Conservation (phyloP, 2,797 vertebrate genomes). For the Ctenosaura bakeri region DNA sequence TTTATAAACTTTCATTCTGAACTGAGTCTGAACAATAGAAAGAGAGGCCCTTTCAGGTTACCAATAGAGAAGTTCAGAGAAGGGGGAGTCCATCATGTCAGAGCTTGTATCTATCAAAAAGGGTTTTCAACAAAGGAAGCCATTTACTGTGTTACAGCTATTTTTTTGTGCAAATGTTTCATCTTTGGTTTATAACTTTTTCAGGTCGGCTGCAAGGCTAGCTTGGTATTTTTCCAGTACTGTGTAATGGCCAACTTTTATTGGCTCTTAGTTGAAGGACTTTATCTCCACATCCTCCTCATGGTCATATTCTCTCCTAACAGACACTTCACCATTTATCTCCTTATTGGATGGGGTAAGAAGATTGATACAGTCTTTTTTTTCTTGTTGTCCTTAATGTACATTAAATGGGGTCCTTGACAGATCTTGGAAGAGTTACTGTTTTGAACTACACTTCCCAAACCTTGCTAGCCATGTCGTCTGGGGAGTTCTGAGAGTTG, state of each 20-base stretch:
- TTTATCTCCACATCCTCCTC: slow-evolving; percentile 92
- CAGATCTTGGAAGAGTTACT: neutral
- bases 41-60: slow-evolving; percentile 26
- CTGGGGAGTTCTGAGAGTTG: neutral
- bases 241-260: slow-evolving; percentile 95
- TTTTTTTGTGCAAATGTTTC: slow-evolving; percentile 44
- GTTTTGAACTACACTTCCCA: neutral
- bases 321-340: slow-evolving; percentile 86
- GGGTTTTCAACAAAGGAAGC: slow-evolving; percentile 34
- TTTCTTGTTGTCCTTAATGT: neutral
- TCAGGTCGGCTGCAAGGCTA: slow-evolving; percentile 91
- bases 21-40: neutral
- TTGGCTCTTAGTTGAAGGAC: slow-evolving; percentile 94
- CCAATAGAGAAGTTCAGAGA: slow-evolving; percentile 18
- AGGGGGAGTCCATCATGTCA: slow-evolving; percentile 23
- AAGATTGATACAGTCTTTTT: neutral
- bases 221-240: slow-evolving; percentile 91
- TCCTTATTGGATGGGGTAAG: slow-evolving; percentile 94
- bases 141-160: slow-evolving; percentile 28
- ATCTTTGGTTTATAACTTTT: slow-evolving; percentile 58
- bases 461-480: neutral
- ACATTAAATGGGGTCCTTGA: neutral
- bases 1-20: slow-evolving; percentile 41
- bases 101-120: slow-evolving; percentile 7
- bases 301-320: slow-evolving; percentile 87